Base-by-base conservation (phyloP, 2,797 vertebrate species). In the Falco concolor region DNA sequence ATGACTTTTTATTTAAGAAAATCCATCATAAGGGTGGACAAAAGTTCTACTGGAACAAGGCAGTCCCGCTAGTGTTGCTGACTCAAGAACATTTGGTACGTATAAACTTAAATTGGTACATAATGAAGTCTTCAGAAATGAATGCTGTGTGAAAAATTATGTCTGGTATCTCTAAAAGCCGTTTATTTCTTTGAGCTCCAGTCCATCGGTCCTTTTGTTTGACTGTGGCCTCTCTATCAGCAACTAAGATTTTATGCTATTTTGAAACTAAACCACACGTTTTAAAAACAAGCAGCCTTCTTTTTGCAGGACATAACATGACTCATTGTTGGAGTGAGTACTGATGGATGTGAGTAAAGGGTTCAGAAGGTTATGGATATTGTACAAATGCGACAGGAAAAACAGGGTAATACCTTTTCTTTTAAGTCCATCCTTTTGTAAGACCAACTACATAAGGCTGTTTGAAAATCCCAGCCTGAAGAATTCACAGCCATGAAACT, bases 51-150 rank as follows among this genome's bases (percentile, higher is more conserved):
- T 85, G 61, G 76, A 94, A 88, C 44, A 74, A 91, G 56, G 60
- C 87, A 60, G 68, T 53, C 70, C 32, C 4, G 7, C 67, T 74
- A 82, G 78, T 94, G 45, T 93, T 87, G 68, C 89, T 92, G 90
- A 92, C 56, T 94, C 89, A 93, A 82, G 68, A 87, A 90, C 74
- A 76, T 92, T 93, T 87, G 70, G 74, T 84, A 70, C 60, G 49
- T 68, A 85, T 95, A 87, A 92, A 95, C 56, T 85, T 68, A 89
- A 89, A 89, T n/a, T 89, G 72, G 49, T 85, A 34, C 82, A 78
- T 91, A 89, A 93, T 89, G 54, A 92, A 83, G 53, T 72, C 87
- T 89, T 87, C 90, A 77, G 84, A 95, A 85, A 82, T 45, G 52
- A 89, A 89, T 2, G 11, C 30, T 89, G 60, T 44, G 60, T 87